Conservation (phyloP, 2,113 vertebrate genomes). For the Brachyhypopomus gauderio region DNA sequence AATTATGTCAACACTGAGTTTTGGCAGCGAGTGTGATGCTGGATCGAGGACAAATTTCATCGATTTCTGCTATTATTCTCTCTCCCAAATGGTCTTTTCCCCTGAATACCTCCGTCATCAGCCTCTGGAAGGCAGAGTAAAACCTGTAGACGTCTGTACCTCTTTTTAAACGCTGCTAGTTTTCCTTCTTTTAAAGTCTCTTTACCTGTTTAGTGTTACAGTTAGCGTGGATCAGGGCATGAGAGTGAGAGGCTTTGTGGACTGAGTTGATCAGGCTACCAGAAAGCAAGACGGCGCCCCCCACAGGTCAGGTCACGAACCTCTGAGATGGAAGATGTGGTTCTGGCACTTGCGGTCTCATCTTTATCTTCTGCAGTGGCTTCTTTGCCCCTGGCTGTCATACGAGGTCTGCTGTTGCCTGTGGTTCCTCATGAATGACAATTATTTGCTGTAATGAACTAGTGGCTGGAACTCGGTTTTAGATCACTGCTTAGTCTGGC, state of each 20-base stretch:
- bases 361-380: not conserved
- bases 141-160: constrained; percentile 23
- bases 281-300: not conserved
- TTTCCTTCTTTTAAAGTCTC: no score
- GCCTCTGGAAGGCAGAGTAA: constrained; percentile 21
- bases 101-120: constrained; percentile 28
- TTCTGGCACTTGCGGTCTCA: not conserved
- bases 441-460: constrained; percentile 57
- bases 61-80: constrained; percentile 45
- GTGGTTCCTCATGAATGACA: constrained; percentile 28
- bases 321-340: not conserved
- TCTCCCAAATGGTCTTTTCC: constrained; percentile 19
- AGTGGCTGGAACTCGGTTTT: constrained; percentile 42
- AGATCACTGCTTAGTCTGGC: constrained; percentile 45
- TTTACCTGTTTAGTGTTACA: no score
- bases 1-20: constrained; percentile 56
- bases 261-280: no score
- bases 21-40: constrained; percentile 11
- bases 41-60: constrained; percentile 35
- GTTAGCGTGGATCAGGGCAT: no score
- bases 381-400: constrained; percentile 8
- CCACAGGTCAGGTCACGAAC: constrained; percentile 12
- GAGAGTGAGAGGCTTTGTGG: no score
- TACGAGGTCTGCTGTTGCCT: not conserved
- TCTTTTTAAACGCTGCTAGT: constrained; percentile 35